phyloP scores from a whole-genome alignment of 2,797 vertebrate species.

The Pangasius larnaudii region DNA sequence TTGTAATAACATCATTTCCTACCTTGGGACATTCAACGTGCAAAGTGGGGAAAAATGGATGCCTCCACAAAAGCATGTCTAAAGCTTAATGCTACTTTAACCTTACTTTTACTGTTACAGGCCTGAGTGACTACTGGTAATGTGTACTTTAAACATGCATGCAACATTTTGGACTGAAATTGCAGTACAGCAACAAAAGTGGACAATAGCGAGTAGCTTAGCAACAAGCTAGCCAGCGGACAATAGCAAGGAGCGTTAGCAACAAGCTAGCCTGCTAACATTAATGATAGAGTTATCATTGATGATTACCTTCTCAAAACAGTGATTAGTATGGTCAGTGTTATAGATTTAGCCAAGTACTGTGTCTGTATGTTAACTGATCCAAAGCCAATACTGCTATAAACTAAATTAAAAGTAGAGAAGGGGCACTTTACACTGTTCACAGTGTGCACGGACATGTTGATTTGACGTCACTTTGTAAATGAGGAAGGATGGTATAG shows the following conservation, averaged over 20 bases:
- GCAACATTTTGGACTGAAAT: not conserved
- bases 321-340: not conserved
- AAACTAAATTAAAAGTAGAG: not conserved
- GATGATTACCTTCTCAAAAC: not conserved
- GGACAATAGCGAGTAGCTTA: not conserved
- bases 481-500: not conserved
- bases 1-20: not conserved
- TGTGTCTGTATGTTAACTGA: not conserved
- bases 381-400: not conserved
- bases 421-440: not conserved
- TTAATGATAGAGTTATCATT: not conserved
- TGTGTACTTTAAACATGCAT: not conserved
- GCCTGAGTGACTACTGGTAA: not conserved
- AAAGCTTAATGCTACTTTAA: not conserved
- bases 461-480: not conserved
- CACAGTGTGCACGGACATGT: not conserved
- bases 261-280: not conserved
- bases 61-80: not conserved
- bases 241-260: not conserved
- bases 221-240: not conserved
- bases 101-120: not conserved
- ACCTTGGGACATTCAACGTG: not conserved
- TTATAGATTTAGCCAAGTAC: not conserved
- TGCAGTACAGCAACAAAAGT: not conserved
- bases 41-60: not conserved